A percentile compares a stretch with the other conserved stretches of the same genome.
These are phyloP conservation scores for Alethe diademata DNA, from an alignment of 2,113 vertebrate species.

Conservation along the genomic window DNA sequence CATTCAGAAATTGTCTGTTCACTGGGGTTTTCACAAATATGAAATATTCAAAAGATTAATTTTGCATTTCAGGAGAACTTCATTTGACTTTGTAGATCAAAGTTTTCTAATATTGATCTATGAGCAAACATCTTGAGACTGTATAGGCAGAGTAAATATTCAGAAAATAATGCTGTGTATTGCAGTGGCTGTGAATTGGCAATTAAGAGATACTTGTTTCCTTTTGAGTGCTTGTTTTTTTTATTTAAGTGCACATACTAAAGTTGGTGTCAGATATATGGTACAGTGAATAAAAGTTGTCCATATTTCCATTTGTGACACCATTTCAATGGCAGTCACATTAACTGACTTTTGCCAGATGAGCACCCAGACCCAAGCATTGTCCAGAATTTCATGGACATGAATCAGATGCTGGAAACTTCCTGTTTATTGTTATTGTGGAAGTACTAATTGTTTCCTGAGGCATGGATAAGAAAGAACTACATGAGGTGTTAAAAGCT, in stretches of 20 bases:
- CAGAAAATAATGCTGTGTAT: background rate
- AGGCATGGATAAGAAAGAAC: background rate
- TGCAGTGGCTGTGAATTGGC: background rate
- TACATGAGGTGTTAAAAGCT: background rate
- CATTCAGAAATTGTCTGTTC: background rate
- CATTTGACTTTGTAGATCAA: background rate
- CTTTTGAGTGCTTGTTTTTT: background rate
- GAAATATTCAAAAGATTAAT: conserved; percentile 33
- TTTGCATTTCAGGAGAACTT: conserved; percentile 7
- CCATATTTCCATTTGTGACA: background rate
- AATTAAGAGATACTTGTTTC: background rate
- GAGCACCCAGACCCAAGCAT: background rate
- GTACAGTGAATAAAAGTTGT: background rate
- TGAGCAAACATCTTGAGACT: conserved; percentile 21
- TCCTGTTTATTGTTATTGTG: too few relatives aligned
- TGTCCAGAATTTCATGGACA: background rate
- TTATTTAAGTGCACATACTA: background rate
- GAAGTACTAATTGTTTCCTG: background rate
- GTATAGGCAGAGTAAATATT: conserved; percentile 5
- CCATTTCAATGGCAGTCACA: background rate
- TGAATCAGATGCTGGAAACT: background rate
- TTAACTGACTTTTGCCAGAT: background rate
- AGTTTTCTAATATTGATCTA: background rate
- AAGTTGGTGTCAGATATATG: background rate
- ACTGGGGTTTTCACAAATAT: background rate